Evolutionary conservation across 2,797 vertebrate genomes (phyloP).

Genomic region (Acomys russatus): DNA sequence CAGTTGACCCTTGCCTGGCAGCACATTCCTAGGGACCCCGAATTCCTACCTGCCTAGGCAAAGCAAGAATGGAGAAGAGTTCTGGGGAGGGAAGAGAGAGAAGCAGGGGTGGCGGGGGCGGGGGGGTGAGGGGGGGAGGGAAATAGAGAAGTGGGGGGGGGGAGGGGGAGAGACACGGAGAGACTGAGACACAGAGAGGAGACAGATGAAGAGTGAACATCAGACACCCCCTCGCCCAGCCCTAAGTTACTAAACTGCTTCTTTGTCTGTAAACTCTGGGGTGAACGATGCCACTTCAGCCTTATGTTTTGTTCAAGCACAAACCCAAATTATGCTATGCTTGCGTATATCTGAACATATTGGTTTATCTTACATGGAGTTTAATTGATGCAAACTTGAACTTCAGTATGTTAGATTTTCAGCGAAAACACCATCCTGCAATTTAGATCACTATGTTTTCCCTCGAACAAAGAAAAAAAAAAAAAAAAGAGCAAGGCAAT

Average conservation of each 20-base stretch:
- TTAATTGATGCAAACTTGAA: slow-evolving; percentile 87
- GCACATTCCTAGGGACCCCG: background rate
- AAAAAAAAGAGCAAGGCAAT: slow-evolving; percentile 70
- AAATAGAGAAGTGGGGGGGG: background rate
- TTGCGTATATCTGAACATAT: slow-evolving; percentile 85
- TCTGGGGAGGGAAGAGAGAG: background rate
- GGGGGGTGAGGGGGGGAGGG: background rate
- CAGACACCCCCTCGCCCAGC: slow-evolving; percentile 19
- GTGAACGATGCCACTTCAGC: slow-evolving; percentile 81
- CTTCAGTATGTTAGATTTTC: slow-evolving; percentile 81
- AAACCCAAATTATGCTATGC: slow-evolving; percentile 83
- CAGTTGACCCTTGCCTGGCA: background rate
- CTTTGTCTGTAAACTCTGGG: slow-evolving; percentile 84
- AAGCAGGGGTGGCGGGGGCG: background rate
- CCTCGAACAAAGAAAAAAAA: slow-evolving; percentile 69
- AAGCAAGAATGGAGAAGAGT: background rate
- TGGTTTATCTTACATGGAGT: slow-evolving; percentile 83
- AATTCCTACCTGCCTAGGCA: slow-evolving; percentile 42
- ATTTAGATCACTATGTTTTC: slow-evolving; percentile 77
- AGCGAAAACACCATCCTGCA: slow-evolving; percentile 81
- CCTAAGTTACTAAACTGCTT: slow-evolving; percentile 68
- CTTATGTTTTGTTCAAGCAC: slow-evolving; percentile 80
- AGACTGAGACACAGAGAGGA: background rate
- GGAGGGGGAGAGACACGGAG: background rate
- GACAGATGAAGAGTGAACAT: background rate